Conservation (phyloP, 2,113 vertebrate species). For the Megaptera novaeangliae region DNA sequence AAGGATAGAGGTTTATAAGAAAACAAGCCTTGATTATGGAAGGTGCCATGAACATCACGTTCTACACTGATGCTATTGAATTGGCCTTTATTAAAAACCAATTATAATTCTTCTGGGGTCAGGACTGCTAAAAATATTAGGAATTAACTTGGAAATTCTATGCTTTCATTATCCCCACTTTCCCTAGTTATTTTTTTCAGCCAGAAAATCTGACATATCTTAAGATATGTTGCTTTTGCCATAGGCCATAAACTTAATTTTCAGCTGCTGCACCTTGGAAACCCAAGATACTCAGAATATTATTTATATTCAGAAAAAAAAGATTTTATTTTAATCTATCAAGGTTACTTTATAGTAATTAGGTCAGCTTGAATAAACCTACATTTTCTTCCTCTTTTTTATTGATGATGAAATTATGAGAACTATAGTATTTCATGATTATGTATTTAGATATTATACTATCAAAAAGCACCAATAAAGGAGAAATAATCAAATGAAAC, state of each 20-base stretch:
- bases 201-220: not conserved
- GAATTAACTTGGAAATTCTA: conserved; percentile 7
- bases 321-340: conserved; percentile 8
- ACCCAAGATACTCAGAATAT: not conserved
- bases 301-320: conserved; percentile 34
- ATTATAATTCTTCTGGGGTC: not conserved
- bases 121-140: conserved; percentile 43
- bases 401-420: not conserved
- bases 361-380: not conserved
- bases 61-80: not conserved
- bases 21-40: conserved; percentile 34
- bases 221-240: conserved; percentile 23
- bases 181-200: conserved; percentile 7
- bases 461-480: not conserved
- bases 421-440: conserved; percentile 15
- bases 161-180: conserved; percentile 10
- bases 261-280: not conserved
- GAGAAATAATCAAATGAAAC: conserved; percentile 29
- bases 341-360: conserved; percentile 29
- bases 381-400: not conserved
- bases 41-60: not conserved
- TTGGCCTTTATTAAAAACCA: conserved; percentile 33
- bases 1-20: not conserved
- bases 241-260: conserved; percentile 26
- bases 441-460: conserved; percentile 36